Conservation (phyloP, 2,797 vertebrate species). For the Loriculus beryllinus region DNA sequence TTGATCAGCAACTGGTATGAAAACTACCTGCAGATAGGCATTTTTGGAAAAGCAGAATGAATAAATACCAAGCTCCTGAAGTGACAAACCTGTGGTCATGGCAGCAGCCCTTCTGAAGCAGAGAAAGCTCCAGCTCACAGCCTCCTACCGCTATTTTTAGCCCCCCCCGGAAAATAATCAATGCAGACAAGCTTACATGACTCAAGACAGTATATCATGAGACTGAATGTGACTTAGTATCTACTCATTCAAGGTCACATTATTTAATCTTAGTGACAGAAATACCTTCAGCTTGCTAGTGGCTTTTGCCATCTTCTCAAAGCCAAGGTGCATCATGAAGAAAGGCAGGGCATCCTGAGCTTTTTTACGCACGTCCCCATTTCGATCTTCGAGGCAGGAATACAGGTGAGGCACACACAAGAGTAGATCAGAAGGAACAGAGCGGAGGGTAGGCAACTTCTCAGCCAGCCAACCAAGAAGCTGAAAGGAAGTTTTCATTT, state of each 20-base stretch:
- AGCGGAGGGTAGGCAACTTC: slow-evolving; percentile 87
- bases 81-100: background rate
- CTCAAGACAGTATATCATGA: background rate
- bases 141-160: background rate
- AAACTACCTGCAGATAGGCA: background rate
- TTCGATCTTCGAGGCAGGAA: slow-evolving; percentile 92
- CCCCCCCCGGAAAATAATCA: background rate
- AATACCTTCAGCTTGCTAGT: slow-evolving; percentile 91
- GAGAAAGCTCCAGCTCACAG: background rate
- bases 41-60: background rate
- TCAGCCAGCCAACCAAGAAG: slow-evolving; percentile 93
- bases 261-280: background rate
- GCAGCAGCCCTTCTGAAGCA: background rate
- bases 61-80: background rate
- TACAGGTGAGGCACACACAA: slow-evolving; percentile 88
- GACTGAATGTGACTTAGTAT: background rate
- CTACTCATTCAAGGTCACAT: background rate
- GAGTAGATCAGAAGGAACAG: slow-evolving; percentile 86
- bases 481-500: slow-evolving; percentile 71
- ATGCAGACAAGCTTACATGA: background rate
- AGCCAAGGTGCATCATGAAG: slow-evolving; percentile 98
- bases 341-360: slow-evolving; percentile 92
- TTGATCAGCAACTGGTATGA: background rate
- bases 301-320: slow-evolving; percentile 94
- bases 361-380: slow-evolving; percentile 95